Evolutionary conservation across 2,888 invertebrate genomes (phyloP), one percentile per base, ranked within the genome.

Genomic region (Cetonia aurata): DNA sequence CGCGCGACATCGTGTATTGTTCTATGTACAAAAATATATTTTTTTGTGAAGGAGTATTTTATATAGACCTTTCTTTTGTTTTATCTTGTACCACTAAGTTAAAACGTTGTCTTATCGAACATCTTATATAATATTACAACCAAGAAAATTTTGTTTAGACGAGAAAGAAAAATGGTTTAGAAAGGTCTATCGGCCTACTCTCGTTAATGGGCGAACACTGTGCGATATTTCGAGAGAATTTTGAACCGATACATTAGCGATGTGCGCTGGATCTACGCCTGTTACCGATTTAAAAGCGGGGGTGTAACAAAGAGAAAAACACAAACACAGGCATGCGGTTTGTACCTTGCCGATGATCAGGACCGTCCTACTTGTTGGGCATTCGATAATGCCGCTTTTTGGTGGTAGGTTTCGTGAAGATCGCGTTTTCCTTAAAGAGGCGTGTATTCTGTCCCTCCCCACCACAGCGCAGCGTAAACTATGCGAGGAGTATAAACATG

Each of bases 231-330:
- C 59, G 78, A 78, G 77, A 79, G 77, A 76, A 76, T 77, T 77
- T 78, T 80, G 80, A 81, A 80, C 81, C 76, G 79, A 78, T 79
- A 75, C 79, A 79, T n/a, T n/a, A 79, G 79, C 79, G 79, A 75
- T 79, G 78, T 80, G 79, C 79, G 79, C 78, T 25, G 25, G 1
- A 25, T 25, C 25, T 25, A 4, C 25, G 25, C 3, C 25, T 78
- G 78, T 79, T 78, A 77, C 78, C 79, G 78, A 79, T 77, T 77
- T 75, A 68, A 60, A 71, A 75, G 79, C 79, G 80, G 80, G 80
- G 80, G 80, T 79, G 80, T 76, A 78, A 78, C 78, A 78, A 79
- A 79, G 77, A 74, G 71, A 48, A 1, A 33, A 50, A 17, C 41
- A 41, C 13, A 37, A 9, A 8, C 10, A 41, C 1, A 57, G 57